These are phyloP conservation scores for Hucho hucho DNA, from an alignment of 2,113 vertebrate genomes.

Conservation along the genomic window DNA sequence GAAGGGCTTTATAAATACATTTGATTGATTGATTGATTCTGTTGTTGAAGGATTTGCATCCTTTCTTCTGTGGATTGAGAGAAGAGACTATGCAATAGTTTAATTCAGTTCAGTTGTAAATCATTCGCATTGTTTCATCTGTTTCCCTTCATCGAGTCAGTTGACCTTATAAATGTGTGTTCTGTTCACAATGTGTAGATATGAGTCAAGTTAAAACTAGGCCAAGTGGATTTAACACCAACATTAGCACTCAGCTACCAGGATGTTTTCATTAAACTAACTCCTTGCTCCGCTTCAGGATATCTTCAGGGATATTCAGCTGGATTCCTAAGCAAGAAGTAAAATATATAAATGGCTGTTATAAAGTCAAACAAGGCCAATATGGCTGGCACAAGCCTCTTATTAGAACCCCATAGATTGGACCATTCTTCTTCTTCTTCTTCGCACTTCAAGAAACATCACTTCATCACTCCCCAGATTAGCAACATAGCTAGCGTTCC, in stretches of 20 bases:
- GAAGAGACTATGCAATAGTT: background rate
- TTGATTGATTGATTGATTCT: too few relatives aligned
- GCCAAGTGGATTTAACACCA: background rate
- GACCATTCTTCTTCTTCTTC: background rate
- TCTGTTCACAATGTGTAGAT: background rate
- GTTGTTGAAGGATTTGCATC: too few relatives aligned
- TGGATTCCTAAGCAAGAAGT: background rate
- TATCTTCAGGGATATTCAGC: background rate
- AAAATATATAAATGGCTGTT: background rate
- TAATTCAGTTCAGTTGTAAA: background rate
- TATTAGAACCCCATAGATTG: background rate
- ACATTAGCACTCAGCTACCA: background rate
- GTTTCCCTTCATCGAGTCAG: background rate
- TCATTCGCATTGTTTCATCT: background rate
- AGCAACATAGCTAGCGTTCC: slow-evolving; percentile 48
- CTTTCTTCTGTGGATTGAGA: background rate
- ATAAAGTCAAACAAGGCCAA: background rate
- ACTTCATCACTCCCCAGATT: slow-evolving; percentile 28
- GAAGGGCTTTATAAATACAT: too few relatives aligned
- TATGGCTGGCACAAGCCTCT: background rate
- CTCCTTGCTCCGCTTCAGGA: background rate
- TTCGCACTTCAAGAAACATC: slow-evolving; percentile 17
- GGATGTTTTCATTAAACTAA: background rate
- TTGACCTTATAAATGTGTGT: background rate
- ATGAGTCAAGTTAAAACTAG: background rate